These are phyloP conservation scores for Oscheius myriophilus DNA, from an alignment of 2,888 invertebrate species.

Conservation along the genomic window DNA sequence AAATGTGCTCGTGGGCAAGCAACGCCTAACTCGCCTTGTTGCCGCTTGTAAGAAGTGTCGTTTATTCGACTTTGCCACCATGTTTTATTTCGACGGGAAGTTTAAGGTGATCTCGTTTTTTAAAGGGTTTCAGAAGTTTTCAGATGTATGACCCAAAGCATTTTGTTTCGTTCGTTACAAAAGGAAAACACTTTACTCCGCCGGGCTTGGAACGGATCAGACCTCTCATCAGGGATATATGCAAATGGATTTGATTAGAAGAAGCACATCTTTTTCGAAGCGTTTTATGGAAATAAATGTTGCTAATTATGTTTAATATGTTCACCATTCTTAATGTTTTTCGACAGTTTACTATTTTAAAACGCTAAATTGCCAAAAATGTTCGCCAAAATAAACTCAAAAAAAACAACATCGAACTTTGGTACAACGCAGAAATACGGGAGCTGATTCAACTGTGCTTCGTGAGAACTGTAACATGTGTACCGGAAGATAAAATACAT, in stretches of 20 bases:
- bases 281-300: too few relatives aligned
- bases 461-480: too few relatives aligned
- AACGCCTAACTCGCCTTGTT: conserved; percentile 5
- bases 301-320: too few relatives aligned
- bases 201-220: conserved; percentile 20
- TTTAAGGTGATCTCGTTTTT: background rate
- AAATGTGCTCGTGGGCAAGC: background rate
- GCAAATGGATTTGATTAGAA: background rate
- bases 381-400: too few relatives aligned
- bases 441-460: too few relatives aligned
- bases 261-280: too few relatives aligned
- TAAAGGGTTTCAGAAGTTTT: background rate
- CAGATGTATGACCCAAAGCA: conserved; percentile 15
- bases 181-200: conserved; percentile 15
- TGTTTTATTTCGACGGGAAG: conserved; percentile 16
- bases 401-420: too few relatives aligned
- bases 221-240: conserved; percentile 15
- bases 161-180: conserved; percentile 2
- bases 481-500: too few relatives aligned
- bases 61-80: conserved; percentile 17
- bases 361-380: too few relatives aligned
- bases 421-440: too few relatives aligned
- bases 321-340: too few relatives aligned
- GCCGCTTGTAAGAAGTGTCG: conserved; percentile 7
- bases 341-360: too few relatives aligned